Percentiles rank a stretch among this genome's conserved stretches.
These are phyloP conservation scores for Zingel zingel DNA, from an alignment of 2,113 vertebrate genomes.

Conservation along the genomic window DNA sequence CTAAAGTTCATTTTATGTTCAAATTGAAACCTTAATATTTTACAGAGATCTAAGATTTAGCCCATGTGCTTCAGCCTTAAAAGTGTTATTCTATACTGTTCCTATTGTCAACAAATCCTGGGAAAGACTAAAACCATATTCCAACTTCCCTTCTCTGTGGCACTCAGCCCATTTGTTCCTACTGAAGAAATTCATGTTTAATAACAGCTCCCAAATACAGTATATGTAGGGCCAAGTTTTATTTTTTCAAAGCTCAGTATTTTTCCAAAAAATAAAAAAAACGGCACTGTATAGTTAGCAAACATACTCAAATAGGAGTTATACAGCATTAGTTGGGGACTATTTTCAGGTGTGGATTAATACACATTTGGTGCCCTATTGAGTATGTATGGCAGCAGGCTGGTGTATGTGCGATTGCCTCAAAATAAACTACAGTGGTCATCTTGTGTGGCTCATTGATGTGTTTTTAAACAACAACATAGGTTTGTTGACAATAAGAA, in stretches of 20 bases:
- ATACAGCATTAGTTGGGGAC: neutral
- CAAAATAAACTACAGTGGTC: neutral
- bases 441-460: neutral
- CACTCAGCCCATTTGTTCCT: neutral
- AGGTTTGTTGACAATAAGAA: neutral
- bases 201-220: neutral
- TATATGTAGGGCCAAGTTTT: neutral
- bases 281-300: neutral
- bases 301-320: neutral
- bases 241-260: neutral
- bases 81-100: neutral
- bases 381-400: neutral
- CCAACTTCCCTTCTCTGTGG: neutral
- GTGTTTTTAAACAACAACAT: neutral
- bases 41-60: neutral
- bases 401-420: neutral
- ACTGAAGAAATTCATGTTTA: neutral
- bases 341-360: slow-evolving; percentile 6
- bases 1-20: neutral
- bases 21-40: neutral
- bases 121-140: neutral
- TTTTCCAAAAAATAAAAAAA: neutral
- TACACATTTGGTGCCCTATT: neutral
- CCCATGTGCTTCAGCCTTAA: neutral
- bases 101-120: neutral